Conservation (phyloP, 2,797 vertebrate genomes). For the Aulostomus chinensis region DNA sequence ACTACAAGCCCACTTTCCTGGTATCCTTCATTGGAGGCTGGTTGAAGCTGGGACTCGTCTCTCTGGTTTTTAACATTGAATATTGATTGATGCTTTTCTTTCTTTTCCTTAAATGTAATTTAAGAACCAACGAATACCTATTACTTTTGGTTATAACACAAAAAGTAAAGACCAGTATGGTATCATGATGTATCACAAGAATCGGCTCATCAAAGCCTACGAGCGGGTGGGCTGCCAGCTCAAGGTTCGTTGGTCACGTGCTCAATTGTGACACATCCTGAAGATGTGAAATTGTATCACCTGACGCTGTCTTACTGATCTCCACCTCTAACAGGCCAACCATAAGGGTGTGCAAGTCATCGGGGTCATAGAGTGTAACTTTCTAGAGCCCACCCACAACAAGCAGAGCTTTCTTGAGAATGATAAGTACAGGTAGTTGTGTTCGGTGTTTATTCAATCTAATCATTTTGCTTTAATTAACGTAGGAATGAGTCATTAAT, state of each 20-base stretch:
- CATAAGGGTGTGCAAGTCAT: conserved; percentile 91
- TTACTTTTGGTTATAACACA: conserved; percentile 96
- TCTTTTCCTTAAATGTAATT: conserved; percentile 75
- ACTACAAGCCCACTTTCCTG: conserved; percentile 87
- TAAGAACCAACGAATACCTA: conserved; percentile 81
- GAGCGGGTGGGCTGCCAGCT: conserved; percentile 92
- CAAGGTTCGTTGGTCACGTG: conserved; percentile 81
- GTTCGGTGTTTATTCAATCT: no score
- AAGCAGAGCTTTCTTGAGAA: conserved; percentile 96
- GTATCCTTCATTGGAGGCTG: conserved; percentile 82
- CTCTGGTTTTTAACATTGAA: neutral
- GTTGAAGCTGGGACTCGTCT: neutral
- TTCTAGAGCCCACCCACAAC: conserved; percentile 94
- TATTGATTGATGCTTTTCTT: neutral
- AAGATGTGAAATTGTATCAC: neutral
- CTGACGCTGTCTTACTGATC: neutral
- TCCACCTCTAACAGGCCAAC: conserved; percentile 80
- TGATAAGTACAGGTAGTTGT: conserved; percentile 90
- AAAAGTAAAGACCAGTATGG: conserved; percentile 95
- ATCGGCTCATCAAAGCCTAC: conserved; percentile 95
- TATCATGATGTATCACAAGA: conserved; percentile 98
- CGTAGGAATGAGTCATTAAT: no score
- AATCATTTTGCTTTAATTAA: no score
- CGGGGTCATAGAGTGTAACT: conserved; percentile 93
- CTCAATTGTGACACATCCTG: neutral